phyloP scores from a whole-genome alignment of 2,797 vertebrate species.

The Malacoctenus gilli region DNA sequence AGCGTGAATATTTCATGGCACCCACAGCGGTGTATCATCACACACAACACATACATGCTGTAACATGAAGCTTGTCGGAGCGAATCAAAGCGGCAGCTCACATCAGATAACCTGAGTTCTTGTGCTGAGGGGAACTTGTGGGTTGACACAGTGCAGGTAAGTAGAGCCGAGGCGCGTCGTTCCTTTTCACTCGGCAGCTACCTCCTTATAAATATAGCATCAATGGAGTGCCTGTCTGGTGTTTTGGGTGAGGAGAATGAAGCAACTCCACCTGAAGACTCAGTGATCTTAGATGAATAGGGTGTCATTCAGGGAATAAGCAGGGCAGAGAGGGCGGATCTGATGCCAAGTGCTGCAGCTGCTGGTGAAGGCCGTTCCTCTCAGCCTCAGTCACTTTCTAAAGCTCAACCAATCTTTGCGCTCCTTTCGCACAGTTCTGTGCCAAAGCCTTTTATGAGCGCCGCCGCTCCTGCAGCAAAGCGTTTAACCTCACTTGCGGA shows the following conservation, averaged over 20 bases:
- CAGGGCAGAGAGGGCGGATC: conserved; percentile 59
- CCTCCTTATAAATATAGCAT: conserved; percentile 79
- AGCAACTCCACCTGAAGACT: conserved; percentile 68
- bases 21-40: not conserved
- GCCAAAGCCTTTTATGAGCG: conserved; percentile 47
- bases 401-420: conserved; percentile 49
- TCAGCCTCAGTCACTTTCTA: conserved; percentile 58
- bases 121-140: conserved; percentile 39
- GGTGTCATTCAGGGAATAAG: conserved; percentile 65
- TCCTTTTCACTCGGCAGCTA: conserved; percentile 53
- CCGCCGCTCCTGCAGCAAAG: conserved; percentile 18
- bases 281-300: conserved; percentile 73
- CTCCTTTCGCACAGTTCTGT: conserved; percentile 34
- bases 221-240: conserved; percentile 64
- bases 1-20: conserved; percentile 2
- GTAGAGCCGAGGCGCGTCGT: conserved; percentile 58
- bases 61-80: conserved; percentile 18
- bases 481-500: conserved; percentile 33
- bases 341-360: conserved; percentile 58
- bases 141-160: conserved; percentile 49
- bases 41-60: conserved; percentile 13
- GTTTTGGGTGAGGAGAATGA: conserved; percentile 71
- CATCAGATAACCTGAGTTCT: conserved; percentile 45
- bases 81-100: conserved; percentile 41
- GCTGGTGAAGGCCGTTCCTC: conserved; percentile 53